A percentile compares a stretch with the other conserved stretches of the same genome.
These are phyloP conservation scores for Cremastobaeus sp. DNA, from an alignment of 2,888 invertebrate species.

Conservation along the genomic window DNA sequence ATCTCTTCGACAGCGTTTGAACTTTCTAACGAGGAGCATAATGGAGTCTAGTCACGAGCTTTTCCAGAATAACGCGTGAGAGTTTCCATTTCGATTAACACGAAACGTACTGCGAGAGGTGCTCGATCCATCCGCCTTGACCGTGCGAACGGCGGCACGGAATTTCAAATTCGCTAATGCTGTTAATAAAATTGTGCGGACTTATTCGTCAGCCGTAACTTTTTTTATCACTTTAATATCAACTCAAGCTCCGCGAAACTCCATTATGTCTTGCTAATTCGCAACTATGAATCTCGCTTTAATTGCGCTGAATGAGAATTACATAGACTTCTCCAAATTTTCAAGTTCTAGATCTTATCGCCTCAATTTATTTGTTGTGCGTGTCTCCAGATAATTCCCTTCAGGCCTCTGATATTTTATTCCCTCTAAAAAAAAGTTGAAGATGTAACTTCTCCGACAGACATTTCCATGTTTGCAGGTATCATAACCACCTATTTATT, in stretches of 20 bases:
- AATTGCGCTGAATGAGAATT: conserved; percentile 16
- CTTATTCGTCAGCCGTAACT: not conserved
- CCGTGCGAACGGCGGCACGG: conserved; percentile 4
- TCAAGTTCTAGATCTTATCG: conserved; percentile 38
- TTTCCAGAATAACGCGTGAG: conserved; percentile 60
- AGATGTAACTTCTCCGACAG: conserved; percentile 1
- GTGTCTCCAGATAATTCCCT: conserved; percentile 29
- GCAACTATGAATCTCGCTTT: conserved; percentile 22
- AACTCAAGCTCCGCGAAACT: not conserved
- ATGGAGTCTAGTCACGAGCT: conserved; percentile 63
- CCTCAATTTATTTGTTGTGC: conserved; percentile 35
- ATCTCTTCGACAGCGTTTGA: conserved; percentile 56
- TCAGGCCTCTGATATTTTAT: conserved; percentile 4
- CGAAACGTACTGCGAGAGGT: conserved; percentile 59
- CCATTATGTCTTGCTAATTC: conserved; percentile 15
- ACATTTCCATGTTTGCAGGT: not conserved
- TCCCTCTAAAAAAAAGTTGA: not conserved
- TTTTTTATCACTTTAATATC: not conserved
- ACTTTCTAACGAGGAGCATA: conserved; percentile 60
- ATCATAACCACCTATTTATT: too few relatives aligned
- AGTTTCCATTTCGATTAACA: conserved; percentile 65
- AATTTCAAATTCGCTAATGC: conserved; percentile 29
- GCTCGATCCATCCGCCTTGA: conserved; percentile 20
- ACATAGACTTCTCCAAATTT: conserved; percentile 34
- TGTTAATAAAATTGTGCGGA: not conserved